These are phyloP conservation scores for Pelochelys cantorii DNA, from an alignment of 2,797 vertebrate genomes.

Conservation along the genomic window DNA sequence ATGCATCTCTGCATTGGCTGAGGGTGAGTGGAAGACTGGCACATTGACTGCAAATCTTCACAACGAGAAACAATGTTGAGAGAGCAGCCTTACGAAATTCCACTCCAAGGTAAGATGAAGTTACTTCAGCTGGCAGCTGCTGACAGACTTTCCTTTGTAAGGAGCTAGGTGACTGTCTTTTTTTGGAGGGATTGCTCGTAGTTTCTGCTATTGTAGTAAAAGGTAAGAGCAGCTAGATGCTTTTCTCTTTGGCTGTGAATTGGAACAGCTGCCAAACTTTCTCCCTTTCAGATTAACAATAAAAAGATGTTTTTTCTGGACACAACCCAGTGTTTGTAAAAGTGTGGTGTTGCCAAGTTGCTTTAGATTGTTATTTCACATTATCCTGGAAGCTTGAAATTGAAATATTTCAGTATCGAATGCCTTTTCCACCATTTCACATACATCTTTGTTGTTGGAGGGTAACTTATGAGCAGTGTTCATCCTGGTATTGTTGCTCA, in stretches of 20 bases:
- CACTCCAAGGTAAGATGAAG: conserved; percentile 71
- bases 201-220: accelerated
- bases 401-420: accelerated
- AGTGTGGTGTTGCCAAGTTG: accelerated
- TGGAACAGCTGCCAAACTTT: background rate
- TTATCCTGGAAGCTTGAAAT: background rate
- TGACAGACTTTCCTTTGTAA: accelerated
- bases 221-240: background rate
- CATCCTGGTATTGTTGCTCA: accelerated
- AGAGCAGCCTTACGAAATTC: conserved; percentile 54
- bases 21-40: conserved; percentile 28
- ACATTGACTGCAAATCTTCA: conserved; percentile 26
- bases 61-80: conserved; percentile 42
- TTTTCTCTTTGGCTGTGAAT: background rate
- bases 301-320: background rate
- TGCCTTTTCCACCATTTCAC: accelerated
- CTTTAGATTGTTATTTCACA: background rate
- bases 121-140: background rate
- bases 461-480: accelerated
- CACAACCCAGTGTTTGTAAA: accelerated
- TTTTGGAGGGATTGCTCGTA: background rate
- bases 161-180: accelerated
- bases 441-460: accelerated
- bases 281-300: background rate
- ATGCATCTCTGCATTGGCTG: conserved; percentile 4